Conservation (phyloP, 1,140 invertebrate genomes). For the Polypedilum vanderplanki region DNA sequence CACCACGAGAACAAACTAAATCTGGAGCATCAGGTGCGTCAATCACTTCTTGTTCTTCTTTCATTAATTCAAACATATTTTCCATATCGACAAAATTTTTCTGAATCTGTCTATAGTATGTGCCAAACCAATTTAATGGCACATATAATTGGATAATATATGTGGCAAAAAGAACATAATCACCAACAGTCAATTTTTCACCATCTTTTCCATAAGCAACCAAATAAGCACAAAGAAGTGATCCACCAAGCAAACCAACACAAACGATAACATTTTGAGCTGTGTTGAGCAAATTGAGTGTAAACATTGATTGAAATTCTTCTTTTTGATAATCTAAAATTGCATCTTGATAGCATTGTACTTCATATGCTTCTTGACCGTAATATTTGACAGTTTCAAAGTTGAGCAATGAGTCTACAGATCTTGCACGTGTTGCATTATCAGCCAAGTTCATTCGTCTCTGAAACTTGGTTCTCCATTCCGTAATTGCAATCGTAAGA, state of each 20-base stretch:
- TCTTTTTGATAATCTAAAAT: slow-evolving; percentile 77
- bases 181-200: slow-evolving; percentile 71
- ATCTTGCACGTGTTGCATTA: slow-evolving; percentile 82
- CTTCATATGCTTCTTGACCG: slow-evolving; percentile 85
- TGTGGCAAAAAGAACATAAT: slow-evolving; percentile 90
- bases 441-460: slow-evolving; percentile 88
- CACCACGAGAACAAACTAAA: slow-evolving; percentile 62
- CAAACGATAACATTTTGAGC: slow-evolving; percentile 88
- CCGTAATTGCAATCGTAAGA: slow-evolving; percentile 79
- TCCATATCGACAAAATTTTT: slow-evolving; percentile 99
- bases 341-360: slow-evolving; percentile 70
- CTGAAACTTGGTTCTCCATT: slow-evolving; percentile 95
- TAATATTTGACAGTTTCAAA: slow-evolving; percentile 99
- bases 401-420: slow-evolving; percentile 95
- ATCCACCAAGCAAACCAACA: slow-evolving; percentile 74
- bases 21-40: slow-evolving; percentile 71
- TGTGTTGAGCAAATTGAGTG: slow-evolving; percentile 82
- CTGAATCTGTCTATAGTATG: slow-evolving; percentile 96
- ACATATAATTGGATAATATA: slow-evolving; percentile 96
- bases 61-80: slow-evolving; percentile 95
- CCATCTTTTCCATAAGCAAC: slow-evolving; percentile 51
- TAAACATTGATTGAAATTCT: slow-evolving; percentile 79
- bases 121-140: slow-evolving; percentile 95
- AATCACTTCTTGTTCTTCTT: slow-evolving; percentile 76
- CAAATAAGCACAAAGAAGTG: slow-evolving; percentile 81